Base-by-base conservation (phyloP, 2,888 invertebrate species). In the Dorcus parallelipipedus region DNA sequence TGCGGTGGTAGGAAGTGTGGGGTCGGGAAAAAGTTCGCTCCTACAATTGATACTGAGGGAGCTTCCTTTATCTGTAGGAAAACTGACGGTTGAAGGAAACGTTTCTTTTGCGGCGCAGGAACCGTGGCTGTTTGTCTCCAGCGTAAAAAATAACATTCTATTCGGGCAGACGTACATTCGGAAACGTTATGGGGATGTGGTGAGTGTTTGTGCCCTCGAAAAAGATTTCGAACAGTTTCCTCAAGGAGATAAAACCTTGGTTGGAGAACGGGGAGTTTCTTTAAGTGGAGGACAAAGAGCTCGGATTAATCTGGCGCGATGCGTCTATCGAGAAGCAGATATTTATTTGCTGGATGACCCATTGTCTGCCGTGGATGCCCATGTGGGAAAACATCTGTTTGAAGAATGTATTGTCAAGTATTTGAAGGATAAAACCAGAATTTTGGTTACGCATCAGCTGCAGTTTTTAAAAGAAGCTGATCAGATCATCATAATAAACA, bases 391-490 rank as follows among this genome's bases (percentile, higher is more conserved):
- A 59, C 86, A 89, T 73, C 77, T 93, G 4, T 91, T 91, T 70
- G 85, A 90, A 50, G 84, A 89, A 75, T 91, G 90, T 54, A 86
- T 91, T 56, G 78, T 75, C 48, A 79, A 81, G 1, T 79, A 79
- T 52, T 67, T 83, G 59, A 78, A 80, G 9, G 78, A 85, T 60
- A 85, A 88, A 71, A 88, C 90, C 2, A 81, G 89, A 26, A 83
- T 93, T 62, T 82, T 94, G 8, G 89, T 92, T 59, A 94, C 94
- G 0, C 93, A 94, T 76, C 93, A 94, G 73, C 78, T 92, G 23
- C 93, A 94, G 71, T 90, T 88, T 69, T 80, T 90, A 33, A 84
- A 84, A 66, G 71, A 81, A n/a, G 87, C 85, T 0, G 85, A 88
- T 73, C 81, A 81, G 59, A 83, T 90, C 49, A 76, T 89, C 63